Evolutionary conservation across 2,797 vertebrate genomes (phyloP).

Genomic region (Sarcophilus harrisii): DNA sequence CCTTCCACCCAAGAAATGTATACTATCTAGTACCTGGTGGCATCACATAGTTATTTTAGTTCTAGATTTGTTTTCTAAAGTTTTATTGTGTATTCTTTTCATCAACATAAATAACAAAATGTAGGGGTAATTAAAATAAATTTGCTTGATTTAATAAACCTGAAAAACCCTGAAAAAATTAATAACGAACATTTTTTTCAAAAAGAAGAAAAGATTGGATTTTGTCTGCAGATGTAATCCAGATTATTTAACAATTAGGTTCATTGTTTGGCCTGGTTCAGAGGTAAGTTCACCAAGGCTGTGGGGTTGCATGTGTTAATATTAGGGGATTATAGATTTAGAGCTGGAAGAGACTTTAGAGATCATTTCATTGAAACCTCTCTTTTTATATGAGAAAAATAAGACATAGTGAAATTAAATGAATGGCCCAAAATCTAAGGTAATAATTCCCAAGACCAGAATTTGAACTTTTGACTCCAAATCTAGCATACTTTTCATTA

Average conservation of each 20-base stretch:
- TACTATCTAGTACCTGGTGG: not conserved
- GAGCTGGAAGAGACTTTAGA: not conserved
- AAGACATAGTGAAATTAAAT: not conserved
- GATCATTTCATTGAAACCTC: not conserved
- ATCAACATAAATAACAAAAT: not conserved
- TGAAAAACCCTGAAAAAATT: not conserved
- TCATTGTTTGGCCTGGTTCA: not conserved
- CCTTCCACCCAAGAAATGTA: not conserved
- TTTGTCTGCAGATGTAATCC: not conserved
- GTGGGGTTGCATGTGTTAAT: not conserved
- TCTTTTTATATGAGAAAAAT: not conserved
- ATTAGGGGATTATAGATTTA: not conserved
- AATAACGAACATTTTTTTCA: not conserved
- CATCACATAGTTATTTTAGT: not conserved
- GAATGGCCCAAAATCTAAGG: not conserved
- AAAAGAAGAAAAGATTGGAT: not conserved
- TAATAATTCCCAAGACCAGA: not conserved
- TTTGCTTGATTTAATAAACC: not conserved
- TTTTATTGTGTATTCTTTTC: not conserved
- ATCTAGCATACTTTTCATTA: not conserved
- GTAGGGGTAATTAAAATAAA: not conserved
- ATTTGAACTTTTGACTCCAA: not conserved
- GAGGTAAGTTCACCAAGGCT: not conserved
- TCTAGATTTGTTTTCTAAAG: not conserved
- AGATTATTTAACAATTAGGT: not conserved